Base-by-base conservation (phyloP, 2,113 vertebrate species). In the Gracilinanus agilis region DNA sequence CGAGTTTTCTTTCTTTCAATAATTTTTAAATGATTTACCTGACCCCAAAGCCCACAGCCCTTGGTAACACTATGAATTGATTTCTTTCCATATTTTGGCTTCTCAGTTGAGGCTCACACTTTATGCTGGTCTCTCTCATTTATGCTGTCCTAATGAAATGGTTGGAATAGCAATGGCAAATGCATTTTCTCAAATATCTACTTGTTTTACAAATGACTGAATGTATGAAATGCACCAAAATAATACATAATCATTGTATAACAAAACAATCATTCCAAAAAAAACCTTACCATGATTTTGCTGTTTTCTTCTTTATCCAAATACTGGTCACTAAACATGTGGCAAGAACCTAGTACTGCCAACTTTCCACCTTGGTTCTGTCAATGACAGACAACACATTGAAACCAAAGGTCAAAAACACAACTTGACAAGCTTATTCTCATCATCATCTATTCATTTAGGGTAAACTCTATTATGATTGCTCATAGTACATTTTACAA, bases 251-350 rank as follows among this genome's bases (percentile, higher is more conserved):
- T 53, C 24, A 49, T 19, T 93, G 67, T 25, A 49, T 3, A 90
- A 55, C 61, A 94, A 55, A n/a, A 54, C 54, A 53, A 89, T 34
- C 3, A 95, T 90, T 90, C 12, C 55, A 96, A 13, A 83, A 25
- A 94, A 96, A 92, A 96, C 29, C 98, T 99, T 97, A 99, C 99
- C 99, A 99, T 98, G 96, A 99, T 99, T 98, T 99, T 99, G 98
- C 98, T 98, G 90, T 99, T 99, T 98, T 99, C 99, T 98, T 99
- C 99, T 98, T 99, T 99, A 98, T 99, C 99, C 95, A 99, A 98
- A 98, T 99, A 99, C 24, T 99, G 99, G 97, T 99, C 99, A 96
- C 98, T 99, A 98, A 99, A 99, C 99, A 99, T 99, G 98, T 99
- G 99, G 94, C 99, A 99, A 44, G 99, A 99, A 89, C 99, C 99